Percentiles rank a stretch among this genome's conserved stretches.
Evolutionary conservation across 2,888 invertebrate genomes (phyloP).

Genomic region (Caenorhabditis zanzibari): DNA sequence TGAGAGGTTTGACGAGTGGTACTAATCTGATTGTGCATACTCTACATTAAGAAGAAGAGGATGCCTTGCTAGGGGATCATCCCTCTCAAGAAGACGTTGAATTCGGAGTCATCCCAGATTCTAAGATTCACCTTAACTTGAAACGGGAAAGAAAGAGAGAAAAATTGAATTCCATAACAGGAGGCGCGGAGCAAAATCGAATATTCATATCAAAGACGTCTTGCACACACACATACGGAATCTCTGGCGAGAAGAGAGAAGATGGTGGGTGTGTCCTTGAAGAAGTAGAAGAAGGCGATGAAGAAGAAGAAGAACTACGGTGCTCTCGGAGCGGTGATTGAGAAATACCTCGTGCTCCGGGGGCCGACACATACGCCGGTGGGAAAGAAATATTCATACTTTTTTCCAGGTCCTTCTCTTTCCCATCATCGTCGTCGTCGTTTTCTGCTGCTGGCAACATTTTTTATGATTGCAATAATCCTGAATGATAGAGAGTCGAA

Average conservation of each 20-base stretch:
- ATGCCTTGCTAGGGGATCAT: constrained; percentile 7
- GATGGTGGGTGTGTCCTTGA: constrained; percentile 57
- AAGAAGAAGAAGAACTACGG: constrained; percentile 52
- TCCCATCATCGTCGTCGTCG: too few species aligned
- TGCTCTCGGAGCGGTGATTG: constrained; percentile 63
- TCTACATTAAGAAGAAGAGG: background rate
- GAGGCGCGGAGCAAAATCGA: constrained; percentile 55
- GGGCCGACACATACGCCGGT: constrained; percentile 63
- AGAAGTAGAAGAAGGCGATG: constrained; percentile 16
- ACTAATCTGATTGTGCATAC: constrained; percentile 49
- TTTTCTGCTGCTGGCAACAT: constrained; percentile 42
- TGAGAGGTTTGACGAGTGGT: constrained; percentile 58
- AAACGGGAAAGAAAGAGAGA: constrained; percentile 1
- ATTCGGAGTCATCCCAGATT: background rate
- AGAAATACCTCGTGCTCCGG: constrained; percentile 65
- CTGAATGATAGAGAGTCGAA: constrained; percentile 25
- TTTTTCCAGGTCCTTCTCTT: constrained; percentile 16
- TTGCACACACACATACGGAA: constrained; percentile 50
- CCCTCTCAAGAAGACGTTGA: background rate
- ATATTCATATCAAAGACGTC: constrained; percentile 64
- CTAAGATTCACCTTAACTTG: constrained; percentile 33
- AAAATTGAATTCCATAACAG: constrained; percentile 62
- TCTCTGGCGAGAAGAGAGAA: constrained; percentile 36
- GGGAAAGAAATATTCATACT: constrained; percentile 62
- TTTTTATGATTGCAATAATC: constrained; percentile 59